Conservation (phyloP, 2,113 vertebrate genomes). For the Daphoenositta chrysoptera region DNA sequence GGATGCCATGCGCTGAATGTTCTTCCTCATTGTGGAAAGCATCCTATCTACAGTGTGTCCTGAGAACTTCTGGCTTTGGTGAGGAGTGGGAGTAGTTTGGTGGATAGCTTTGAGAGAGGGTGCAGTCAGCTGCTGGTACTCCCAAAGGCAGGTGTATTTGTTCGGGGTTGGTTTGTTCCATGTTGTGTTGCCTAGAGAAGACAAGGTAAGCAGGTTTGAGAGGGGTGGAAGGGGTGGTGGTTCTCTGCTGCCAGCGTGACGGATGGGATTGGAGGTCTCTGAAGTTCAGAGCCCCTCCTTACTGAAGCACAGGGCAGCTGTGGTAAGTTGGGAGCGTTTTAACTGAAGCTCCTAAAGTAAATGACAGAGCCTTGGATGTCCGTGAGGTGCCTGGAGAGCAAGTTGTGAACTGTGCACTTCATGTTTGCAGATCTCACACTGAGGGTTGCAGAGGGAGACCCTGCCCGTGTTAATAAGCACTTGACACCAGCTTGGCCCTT, state of each 20-base stretch:
- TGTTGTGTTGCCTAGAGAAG: background rate
- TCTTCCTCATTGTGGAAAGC: background rate
- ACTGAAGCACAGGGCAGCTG: background rate
- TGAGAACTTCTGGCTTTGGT: background rate
- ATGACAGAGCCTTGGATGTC: background rate
- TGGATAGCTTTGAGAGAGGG: background rate
- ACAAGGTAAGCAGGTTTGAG: background rate
- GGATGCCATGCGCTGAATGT: fast-evolving
- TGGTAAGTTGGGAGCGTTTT: background rate
- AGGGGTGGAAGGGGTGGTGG: background rate
- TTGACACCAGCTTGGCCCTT: background rate
- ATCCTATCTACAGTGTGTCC: background rate
- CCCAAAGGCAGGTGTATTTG: background rate
- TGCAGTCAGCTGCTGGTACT: background rate
- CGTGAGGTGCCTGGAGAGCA: background rate
- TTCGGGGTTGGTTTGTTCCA: fast-evolving
- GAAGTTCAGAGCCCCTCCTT: background rate
- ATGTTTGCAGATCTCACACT: background rate
- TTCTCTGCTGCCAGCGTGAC: background rate
- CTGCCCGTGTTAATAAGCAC: background rate
- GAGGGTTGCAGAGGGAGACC: background rate
- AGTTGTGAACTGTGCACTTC: background rate
- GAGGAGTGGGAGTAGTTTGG: background rate
- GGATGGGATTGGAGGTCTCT: background rate
- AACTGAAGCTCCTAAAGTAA: background rate